phyloP scores from a whole-genome alignment of 2,113 vertebrate species.

The Azemiops feae region DNA sequence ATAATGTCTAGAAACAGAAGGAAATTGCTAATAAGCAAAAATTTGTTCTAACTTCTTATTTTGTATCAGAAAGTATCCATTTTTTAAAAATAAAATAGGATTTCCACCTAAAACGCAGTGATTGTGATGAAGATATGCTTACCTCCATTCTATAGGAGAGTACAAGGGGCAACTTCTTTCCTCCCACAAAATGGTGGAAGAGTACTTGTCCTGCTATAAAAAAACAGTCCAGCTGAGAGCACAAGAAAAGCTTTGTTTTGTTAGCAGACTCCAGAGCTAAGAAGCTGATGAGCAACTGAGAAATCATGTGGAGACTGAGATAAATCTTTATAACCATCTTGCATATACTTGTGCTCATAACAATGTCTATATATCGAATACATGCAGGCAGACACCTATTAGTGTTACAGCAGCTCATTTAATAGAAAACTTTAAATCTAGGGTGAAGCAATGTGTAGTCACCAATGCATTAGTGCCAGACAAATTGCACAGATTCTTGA shows the following conservation, averaged over 20 bases:
- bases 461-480: conserved; percentile 44
- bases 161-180: conserved; percentile 32
- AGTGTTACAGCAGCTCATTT: conserved; percentile 29
- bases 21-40: conserved; percentile 2
- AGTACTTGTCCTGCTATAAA: conserved; percentile 53
- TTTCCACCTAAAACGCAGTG: neutral
- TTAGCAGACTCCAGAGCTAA: conserved; percentile 38
- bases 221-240: conserved; percentile 53
- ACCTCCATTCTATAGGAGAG: conserved; percentile 37
- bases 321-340: conserved; percentile 1
- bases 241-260: conserved; percentile 66
- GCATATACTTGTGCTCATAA: conserved; percentile 12
- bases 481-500: conserved; percentile 43
- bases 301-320: conserved; percentile 33
- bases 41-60: conserved; percentile 28
- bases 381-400: neutral
- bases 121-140: neutral
- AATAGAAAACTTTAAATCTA: conserved; percentile 6
- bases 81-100: conserved; percentile 38
- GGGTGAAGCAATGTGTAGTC: conserved; percentile 30
- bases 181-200: conserved; percentile 47
- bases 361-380: neutral
- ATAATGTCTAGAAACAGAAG: neutral
- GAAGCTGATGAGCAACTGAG: conserved; percentile 52
- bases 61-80: neutral